A percentile compares a stretch with the other conserved stretches of the same genome.
Evolutionary conservation across 2,888 invertebrate genomes (phyloP).

Genomic region (Autographa pulchrina): DNA sequence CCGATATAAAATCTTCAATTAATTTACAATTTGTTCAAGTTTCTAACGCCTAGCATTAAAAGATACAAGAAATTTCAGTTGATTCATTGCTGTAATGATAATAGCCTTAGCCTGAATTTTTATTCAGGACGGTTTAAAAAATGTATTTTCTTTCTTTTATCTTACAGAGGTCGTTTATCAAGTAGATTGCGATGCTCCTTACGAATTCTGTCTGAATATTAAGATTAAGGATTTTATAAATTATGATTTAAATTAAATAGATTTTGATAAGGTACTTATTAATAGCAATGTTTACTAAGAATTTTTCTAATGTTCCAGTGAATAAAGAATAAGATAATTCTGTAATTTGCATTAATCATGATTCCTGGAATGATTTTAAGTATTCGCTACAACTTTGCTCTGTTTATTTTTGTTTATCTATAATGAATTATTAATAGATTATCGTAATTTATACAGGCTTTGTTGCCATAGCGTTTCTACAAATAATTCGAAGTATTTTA

Average conservation of each 20-base stretch:
- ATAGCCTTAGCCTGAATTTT: constrained; percentile 71
- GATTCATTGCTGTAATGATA: constrained; percentile 81
- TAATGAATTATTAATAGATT: background rate
- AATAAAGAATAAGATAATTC: constrained; percentile 10
- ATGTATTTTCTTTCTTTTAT: constrained; percentile 74
- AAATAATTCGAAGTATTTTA: no score
- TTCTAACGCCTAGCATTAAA: constrained; percentile 70
- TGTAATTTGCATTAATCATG: background rate
- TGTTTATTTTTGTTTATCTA: background rate
- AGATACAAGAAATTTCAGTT: constrained; percentile 73
- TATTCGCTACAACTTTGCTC: background rate
- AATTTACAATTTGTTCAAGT: constrained; percentile 65
- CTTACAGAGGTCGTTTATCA: constrained; percentile 76
- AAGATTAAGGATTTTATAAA: constrained; percentile 53
- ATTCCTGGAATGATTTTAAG: background rate
- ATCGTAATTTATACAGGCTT: background rate
- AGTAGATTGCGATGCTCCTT: constrained; percentile 73
- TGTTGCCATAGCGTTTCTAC: no score
- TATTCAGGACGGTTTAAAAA: constrained; percentile 69
- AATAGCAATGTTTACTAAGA: constrained; percentile 28
- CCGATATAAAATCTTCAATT: constrained; percentile 35
- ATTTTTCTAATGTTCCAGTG: constrained; percentile 6
- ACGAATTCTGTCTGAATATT: constrained; percentile 67
- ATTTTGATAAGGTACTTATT: constrained; percentile 41
- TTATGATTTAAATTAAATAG: constrained; percentile 50